Evolutionary conservation across 1,140 invertebrate genomes (phyloP).

Genomic region (Zaprionus nigranus): DNA sequence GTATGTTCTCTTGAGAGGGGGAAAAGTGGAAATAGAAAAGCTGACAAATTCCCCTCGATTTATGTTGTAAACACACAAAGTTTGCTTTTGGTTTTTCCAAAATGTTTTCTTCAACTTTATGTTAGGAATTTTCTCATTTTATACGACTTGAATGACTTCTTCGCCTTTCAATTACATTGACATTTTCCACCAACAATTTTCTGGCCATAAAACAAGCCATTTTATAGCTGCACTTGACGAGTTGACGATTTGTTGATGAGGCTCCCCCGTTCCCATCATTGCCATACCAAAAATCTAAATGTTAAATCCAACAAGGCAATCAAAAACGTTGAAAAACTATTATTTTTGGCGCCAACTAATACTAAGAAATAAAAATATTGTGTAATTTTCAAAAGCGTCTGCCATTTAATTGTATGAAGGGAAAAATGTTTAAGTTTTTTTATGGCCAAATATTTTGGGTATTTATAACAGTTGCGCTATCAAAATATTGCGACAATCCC

Average conservation of each 20-base stretch:
- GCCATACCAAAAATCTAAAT: background rate
- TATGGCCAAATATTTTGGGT: constrained; percentile 70
- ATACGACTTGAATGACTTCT: constrained; percentile 6
- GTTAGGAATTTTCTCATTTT: constrained; percentile 12
- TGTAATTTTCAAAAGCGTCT: constrained; percentile 39
- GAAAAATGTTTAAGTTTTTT: constrained; percentile 59
- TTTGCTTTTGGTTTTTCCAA: background rate
- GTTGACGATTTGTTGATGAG: constrained; percentile 53
- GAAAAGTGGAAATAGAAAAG: constrained; percentile 8
- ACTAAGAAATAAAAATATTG: constrained; percentile 26
- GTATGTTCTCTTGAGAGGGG: background rate
- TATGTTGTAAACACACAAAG: constrained; percentile 27
- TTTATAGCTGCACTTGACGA: constrained; percentile 52
- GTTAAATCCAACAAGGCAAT: constrained; percentile 12
- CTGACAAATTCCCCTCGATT: constrained; percentile 30
- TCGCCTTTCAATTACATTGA: constrained; percentile 40
- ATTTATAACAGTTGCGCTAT: constrained; percentile 54
- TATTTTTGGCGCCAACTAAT: constrained; percentile 52
- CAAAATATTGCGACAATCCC: constrained; percentile 75
- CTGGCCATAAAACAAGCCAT: constrained; percentile 45
- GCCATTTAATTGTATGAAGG: constrained; percentile 63
- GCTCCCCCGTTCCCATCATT: background rate
- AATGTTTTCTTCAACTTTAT: constrained; percentile 1
- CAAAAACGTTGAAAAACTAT: constrained; percentile 54
- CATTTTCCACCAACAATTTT: constrained; percentile 39